These are phyloP conservation scores for Lateolabrax maculatus DNA, from an alignment of 2,797 vertebrate genomes.

Conservation along the genomic window DNA sequence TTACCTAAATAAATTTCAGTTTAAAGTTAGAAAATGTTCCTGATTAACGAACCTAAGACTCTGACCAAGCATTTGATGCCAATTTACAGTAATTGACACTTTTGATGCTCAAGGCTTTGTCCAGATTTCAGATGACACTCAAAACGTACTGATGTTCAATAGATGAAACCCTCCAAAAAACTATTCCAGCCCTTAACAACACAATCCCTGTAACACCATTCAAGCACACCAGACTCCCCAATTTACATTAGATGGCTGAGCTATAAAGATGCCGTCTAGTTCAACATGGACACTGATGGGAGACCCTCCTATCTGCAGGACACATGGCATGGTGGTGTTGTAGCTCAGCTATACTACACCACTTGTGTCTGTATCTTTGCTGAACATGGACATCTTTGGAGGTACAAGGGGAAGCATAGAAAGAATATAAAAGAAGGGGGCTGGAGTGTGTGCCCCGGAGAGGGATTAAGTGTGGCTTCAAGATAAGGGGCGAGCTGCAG, in stretches of 20 bases:
- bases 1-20: background rate
- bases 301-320: slow-evolving; percentile 71
- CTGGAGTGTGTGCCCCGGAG: slow-evolving; percentile 32
- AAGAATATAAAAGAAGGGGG: slow-evolving; percentile 42
- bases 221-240: background rate
- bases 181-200: background rate
- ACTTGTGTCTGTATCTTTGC: slow-evolving; percentile 66
- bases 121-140: background rate
- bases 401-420: slow-evolving; percentile 48
- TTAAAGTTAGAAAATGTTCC: background rate
- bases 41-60: background rate
- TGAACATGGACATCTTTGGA: slow-evolving; percentile 60
- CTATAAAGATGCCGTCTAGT: background rate
- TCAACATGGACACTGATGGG: background rate
- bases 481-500: slow-evolving; percentile 77
- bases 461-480: slow-evolving; percentile 61
- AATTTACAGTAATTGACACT: background rate
- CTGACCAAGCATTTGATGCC: background rate
- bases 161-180: background rate
- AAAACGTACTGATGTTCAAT: background rate
- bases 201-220: background rate
- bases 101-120: background rate
- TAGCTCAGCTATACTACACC: slow-evolving; percentile 23
- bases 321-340: slow-evolving; percentile 40
- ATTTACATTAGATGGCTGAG: background rate